These are phyloP conservation scores for Passer domesticus DNA, from an alignment of 2,113 vertebrate species.

Conservation along the genomic window DNA sequence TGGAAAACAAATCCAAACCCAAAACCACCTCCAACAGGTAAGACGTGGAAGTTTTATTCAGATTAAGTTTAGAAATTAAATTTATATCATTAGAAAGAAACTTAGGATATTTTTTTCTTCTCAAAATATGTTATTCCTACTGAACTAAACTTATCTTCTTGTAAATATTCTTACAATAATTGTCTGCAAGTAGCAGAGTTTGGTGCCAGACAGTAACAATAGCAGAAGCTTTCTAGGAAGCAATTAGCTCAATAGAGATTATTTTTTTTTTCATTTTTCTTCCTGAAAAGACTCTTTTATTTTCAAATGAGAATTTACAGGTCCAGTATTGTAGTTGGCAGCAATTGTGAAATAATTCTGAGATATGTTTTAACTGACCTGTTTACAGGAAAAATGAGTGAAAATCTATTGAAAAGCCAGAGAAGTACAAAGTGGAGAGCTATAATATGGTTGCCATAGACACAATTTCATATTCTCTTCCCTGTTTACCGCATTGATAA, in stretches of 20 bases:
- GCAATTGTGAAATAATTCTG: background rate
- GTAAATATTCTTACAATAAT: background rate
- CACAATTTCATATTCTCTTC: constrained; percentile 23
- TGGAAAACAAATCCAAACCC: background rate
- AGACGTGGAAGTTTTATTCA: background rate
- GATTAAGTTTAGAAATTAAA: background rate
- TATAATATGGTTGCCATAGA: constrained; percentile 44
- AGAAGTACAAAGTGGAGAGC: background rate
- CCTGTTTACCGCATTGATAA: constrained; percentile 21
- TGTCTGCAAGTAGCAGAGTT: background rate
- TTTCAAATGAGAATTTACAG: background rate
- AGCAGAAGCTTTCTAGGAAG: background rate
- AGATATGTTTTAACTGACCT: background rate
- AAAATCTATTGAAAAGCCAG: background rate
- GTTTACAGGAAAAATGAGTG: background rate
- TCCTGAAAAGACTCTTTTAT: background rate
- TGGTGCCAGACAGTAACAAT: background rate
- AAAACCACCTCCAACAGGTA: background rate
- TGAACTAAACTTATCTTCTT: background rate
- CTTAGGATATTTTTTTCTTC: background rate
- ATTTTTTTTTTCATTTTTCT: background rate
- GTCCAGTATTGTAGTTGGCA: background rate
- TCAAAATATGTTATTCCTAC: background rate
- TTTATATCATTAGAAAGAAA: background rate
- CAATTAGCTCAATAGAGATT: background rate